Conservation (phyloP, 2,888 invertebrate species). For the Anthophora plumipes region DNA sequence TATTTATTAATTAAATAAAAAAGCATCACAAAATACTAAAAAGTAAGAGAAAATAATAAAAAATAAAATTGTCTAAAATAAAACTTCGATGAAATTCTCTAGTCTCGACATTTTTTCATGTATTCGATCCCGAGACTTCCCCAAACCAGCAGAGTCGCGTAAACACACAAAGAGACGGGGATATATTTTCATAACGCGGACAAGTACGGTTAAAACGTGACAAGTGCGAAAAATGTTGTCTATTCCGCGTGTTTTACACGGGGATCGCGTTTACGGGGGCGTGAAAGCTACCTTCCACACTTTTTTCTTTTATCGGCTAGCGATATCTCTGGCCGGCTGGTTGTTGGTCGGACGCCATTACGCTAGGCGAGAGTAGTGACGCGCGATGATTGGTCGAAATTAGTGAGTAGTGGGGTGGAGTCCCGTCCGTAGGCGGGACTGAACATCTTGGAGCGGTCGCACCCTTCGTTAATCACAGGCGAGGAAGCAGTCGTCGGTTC, state of each 20-base stretch:
- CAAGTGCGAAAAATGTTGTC: slow-evolving; percentile 49
- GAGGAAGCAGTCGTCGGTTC: slow-evolving; percentile 70
- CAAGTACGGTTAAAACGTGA: slow-evolving; percentile 18
- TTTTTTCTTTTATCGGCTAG: slow-evolving; percentile 54
- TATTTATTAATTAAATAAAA: background rate
- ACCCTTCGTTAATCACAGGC: slow-evolving; percentile 64
- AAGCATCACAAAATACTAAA: too few relatives aligned
- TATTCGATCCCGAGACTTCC: background rate
- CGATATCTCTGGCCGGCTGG: slow-evolving; percentile 62
- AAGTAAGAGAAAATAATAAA: too few relatives aligned
- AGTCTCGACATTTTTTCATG: background rate
- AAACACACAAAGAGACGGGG: background rate
- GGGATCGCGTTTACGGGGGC: slow-evolving; percentile 37
- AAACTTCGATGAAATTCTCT: background rate
- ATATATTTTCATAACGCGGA: slow-evolving; percentile 37
- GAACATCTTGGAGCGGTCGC: slow-evolving; percentile 50
- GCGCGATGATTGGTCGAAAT: slow-evolving; percentile 29
- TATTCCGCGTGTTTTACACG: slow-evolving; percentile 32
- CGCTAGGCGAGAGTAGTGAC: slow-evolving; percentile 51
- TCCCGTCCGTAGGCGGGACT: slow-evolving; percentile 67
- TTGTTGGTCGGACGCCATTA: slow-evolving; percentile 74
- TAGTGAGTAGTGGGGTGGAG: slow-evolving; percentile 30
- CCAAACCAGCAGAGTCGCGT: background rate
- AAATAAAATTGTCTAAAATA: background rate
- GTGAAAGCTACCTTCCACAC: slow-evolving; percentile 42